Evolutionary conservation across 1,140 invertebrate species (phyloP).

Genomic region (Magallana angulata): DNA sequence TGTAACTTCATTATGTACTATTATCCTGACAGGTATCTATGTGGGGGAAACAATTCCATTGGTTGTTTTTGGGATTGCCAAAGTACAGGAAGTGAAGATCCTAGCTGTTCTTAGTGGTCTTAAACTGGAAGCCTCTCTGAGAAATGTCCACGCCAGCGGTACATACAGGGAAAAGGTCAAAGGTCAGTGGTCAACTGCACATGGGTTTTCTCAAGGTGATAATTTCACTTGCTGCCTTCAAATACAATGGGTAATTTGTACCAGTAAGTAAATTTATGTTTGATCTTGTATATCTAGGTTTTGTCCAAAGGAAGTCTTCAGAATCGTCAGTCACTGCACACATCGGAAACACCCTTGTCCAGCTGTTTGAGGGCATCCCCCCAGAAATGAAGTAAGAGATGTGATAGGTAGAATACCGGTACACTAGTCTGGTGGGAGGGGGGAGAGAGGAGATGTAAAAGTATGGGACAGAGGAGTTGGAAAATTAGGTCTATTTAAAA

Average conservation of each 20-base stretch:
- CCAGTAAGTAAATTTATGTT: too few relatives aligned
- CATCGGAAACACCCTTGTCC: conserved; percentile 94
- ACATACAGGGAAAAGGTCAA: conserved; percentile 88
- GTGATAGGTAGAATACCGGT: background rate
- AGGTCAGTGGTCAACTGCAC: conserved; percentile 63
- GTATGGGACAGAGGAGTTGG: too few relatives aligned
- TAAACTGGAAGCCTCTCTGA: conserved; percentile 94
- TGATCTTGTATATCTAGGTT: conserved; percentile 56
- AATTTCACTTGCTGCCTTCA: too few relatives aligned
- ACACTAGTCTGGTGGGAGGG: too few relatives aligned
- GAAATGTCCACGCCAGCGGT: conserved; percentile 87
- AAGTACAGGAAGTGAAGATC: conserved; percentile 92
- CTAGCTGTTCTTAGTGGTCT: conserved; percentile 94
- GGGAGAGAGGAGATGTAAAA: too few relatives aligned
- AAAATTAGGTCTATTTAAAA: too few relatives aligned
- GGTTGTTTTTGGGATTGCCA: conserved; percentile 92
- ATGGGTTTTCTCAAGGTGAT: too few relatives aligned
- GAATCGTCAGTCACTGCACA: conserved; percentile 94
- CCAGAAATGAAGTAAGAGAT: conserved; percentile 90
- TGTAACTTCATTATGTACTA: background rate
- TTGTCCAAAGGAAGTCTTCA: conserved; percentile 81
- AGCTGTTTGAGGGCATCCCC: conserved; percentile 92
- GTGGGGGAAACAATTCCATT: conserved; percentile 81
- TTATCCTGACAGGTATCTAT: conserved; percentile 73
- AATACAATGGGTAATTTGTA: too few relatives aligned